Percentiles rank a stretch among this genome's conserved stretches.
These are phyloP conservation scores for Pitangus sulphuratus DNA, from an alignment of 2,797 vertebrate genomes.

Conservation along the genomic window DNA sequence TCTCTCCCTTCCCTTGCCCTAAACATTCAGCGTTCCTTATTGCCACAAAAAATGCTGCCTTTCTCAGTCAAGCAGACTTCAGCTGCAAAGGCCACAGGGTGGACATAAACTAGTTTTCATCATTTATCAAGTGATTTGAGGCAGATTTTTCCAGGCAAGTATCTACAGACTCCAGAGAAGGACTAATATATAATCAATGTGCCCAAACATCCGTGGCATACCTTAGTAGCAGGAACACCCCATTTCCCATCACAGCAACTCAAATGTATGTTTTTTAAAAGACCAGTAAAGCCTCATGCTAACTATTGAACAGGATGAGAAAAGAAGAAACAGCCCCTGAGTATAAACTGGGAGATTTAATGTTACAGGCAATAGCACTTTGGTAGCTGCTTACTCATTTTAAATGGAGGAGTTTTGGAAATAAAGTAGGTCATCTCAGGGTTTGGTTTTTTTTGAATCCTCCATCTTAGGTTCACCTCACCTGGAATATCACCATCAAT, in stretches of 20 bases:
- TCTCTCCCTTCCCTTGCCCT: background rate
- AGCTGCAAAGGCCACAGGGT: background rate
- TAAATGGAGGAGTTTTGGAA: background rate
- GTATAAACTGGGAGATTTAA: background rate
- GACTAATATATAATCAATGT: background rate
- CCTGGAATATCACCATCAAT: background rate
- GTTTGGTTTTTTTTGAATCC: background rate
- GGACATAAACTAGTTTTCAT: background rate
- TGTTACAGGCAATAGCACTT: background rate
- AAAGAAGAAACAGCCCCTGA: background rate
- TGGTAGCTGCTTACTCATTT: background rate
- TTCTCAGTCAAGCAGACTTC: background rate
- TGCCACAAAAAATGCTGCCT: background rate
- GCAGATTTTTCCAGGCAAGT: background rate
- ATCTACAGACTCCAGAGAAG: background rate
- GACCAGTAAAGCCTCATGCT: background rate
- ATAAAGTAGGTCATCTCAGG: background rate
- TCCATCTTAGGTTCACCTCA: background rate
- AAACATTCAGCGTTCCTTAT: rapidly evolving
- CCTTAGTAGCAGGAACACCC: background rate
- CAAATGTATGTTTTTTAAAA: background rate
- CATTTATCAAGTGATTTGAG: background rate
- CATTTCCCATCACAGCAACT: background rate
- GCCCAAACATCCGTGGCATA: background rate
- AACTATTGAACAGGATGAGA: background rate